phyloP scores from a whole-genome alignment of 2,113 vertebrate genomes.

The Lanius collurio region DNA sequence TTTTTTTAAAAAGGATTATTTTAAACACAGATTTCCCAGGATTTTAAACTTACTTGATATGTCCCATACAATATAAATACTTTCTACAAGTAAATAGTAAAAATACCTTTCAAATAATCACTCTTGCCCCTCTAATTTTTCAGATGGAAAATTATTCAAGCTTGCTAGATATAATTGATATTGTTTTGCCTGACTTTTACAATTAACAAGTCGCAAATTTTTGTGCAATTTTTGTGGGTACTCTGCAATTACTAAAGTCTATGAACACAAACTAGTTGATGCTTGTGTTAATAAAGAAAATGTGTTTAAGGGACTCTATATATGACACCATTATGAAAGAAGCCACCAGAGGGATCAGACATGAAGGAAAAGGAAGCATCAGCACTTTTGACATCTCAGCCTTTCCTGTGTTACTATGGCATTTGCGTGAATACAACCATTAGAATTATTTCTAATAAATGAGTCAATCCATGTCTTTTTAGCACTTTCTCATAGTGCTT shows the following conservation, averaged over 20 bases:
- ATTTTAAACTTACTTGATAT: not conserved
- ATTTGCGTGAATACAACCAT: not conserved
- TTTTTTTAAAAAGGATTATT: not conserved
- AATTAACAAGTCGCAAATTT: not conserved
- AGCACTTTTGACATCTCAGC: not conserved
- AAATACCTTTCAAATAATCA: not conserved
- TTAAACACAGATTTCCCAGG: not conserved
- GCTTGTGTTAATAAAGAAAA: not conserved
- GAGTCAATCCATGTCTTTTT: not conserved
- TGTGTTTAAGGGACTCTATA: not conserved
- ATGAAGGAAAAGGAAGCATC: not conserved
- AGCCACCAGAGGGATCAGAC: not conserved
- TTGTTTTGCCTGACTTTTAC: not conserved
- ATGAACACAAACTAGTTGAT: not conserved
- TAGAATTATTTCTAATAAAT: slow-evolving; percentile 1
- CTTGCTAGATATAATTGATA: not conserved
- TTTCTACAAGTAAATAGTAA: not conserved
- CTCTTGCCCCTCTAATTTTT: not conserved
- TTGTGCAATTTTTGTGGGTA: not conserved
- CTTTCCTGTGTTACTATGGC: not conserved
- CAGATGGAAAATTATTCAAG: not conserved
- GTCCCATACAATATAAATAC: not conserved
- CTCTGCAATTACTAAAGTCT: not conserved
- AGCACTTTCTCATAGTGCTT: not conserved
- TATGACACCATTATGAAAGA: not conserved